Percentiles rank a stretch among this genome's conserved stretches.
These are phyloP conservation scores for Taeniopygia guttata DNA, from an alignment of 2,797 vertebrate genomes.

Conservation along the genomic window DNA sequence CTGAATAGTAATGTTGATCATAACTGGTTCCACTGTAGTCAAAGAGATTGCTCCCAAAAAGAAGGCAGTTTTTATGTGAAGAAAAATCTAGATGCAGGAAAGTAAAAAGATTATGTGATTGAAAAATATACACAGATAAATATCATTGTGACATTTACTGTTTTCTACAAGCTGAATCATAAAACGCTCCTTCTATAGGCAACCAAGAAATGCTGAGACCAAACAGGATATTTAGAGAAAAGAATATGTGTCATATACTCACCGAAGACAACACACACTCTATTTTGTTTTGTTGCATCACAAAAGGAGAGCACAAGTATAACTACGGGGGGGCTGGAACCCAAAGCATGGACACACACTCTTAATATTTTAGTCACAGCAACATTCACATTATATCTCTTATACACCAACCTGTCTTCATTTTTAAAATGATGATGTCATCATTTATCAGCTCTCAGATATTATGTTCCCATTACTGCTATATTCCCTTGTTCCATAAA, in stretches of 20 bases:
- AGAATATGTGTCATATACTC: not conserved
- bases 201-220: not conserved
- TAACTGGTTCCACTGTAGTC: not conserved
- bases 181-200: not conserved
- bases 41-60: not conserved
- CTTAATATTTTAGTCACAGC: not conserved
- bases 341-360: not conserved
- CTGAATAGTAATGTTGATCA: not conserved
- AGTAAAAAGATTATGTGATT: not conserved
- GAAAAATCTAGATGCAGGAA: not conserved
- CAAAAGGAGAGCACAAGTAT: not conserved
- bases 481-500: not conserved
- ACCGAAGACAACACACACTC: not conserved
- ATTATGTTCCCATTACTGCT: not conserved
- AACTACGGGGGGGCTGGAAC: rapidly evolving
- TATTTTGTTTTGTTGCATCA: not conserved
- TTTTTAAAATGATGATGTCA: not conserved
- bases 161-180: not conserved
- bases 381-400: not conserved
- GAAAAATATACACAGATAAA: not conserved
- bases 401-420: not conserved
- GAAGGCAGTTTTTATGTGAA: not conserved
- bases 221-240: not conserved
- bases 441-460: not conserved
- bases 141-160: not conserved